Conservation (phyloP, 2,888 invertebrate species). For the Meganola albula region DNA sequence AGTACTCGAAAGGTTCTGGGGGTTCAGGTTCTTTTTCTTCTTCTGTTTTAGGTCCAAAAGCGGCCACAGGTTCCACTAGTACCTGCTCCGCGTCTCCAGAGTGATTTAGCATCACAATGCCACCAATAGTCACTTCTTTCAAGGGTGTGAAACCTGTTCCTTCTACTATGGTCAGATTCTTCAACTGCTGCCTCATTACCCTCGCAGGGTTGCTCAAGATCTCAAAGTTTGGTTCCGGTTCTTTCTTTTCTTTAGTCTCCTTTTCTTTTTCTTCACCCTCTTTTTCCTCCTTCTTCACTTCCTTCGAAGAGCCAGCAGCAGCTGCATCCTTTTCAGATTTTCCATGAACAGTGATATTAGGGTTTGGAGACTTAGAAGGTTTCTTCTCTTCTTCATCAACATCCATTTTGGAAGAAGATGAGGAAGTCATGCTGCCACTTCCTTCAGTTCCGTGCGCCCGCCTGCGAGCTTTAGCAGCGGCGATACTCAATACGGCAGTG, state of each 20-base stretch:
- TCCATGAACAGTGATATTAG: conserved; percentile 70
- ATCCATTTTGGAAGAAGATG: conserved; percentile 90
- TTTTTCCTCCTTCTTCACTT: conserved; percentile 70
- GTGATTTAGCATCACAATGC: conserved; percentile 96
- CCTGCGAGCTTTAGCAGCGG: conserved; percentile 92
- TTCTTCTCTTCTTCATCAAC: conserved; percentile 83
- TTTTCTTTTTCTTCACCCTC: conserved; percentile 66
- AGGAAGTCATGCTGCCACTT: conserved; percentile 75
- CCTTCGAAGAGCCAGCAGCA: conserved; percentile 59
- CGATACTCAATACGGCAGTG: conserved; percentile 96
- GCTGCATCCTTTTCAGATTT: conserved; percentile 62
- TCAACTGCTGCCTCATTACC: conserved; percentile 93
- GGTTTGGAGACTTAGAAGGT: conserved; percentile 65
- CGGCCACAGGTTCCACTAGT: conserved; percentile 94
- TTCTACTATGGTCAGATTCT: conserved; percentile 87
- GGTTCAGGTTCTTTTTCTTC: conserved; percentile 98
- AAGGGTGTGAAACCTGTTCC: conserved; percentile 89
- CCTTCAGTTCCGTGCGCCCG: conserved; percentile 86
- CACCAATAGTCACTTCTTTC: conserved; percentile 96
- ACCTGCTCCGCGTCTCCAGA: conserved; percentile 88
- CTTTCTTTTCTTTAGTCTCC: conserved; percentile 80
- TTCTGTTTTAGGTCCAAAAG: conserved; percentile 92
- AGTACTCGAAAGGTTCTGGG: conserved; percentile 98
- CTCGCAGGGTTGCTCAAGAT: conserved; percentile 96
- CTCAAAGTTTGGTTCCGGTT: conserved; percentile 95